Evolutionary conservation across 1,140 invertebrate genomes (phyloP).

Genomic region (Pectinophora gossypiella): DNA sequence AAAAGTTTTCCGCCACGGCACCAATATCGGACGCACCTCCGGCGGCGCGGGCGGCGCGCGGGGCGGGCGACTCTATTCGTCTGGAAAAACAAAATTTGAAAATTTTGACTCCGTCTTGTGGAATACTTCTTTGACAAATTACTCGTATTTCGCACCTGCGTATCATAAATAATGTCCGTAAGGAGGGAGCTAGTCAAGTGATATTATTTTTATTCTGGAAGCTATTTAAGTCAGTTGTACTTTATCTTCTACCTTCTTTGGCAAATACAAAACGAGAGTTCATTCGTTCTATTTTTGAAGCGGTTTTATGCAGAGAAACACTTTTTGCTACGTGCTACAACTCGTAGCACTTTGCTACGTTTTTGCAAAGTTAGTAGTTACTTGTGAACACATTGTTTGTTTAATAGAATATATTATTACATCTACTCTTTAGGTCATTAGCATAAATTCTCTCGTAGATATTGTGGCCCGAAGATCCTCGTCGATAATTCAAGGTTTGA

Average conservation of each 20-base stretch:
- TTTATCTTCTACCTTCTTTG: neutral
- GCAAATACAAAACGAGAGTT: too few species aligned
- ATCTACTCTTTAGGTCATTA: too few species aligned
- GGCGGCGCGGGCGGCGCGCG: neutral
- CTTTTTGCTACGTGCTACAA: too few species aligned
- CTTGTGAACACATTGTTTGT: too few species aligned
- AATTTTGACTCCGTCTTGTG: neutral
- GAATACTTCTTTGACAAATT: neutral
- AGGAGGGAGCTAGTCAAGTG: neutral
- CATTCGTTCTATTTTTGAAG: too few species aligned
- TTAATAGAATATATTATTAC: too few species aligned
- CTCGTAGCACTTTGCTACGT: too few species aligned
- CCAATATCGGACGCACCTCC: conserved; percentile 1
- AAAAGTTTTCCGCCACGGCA: conserved; percentile 9
- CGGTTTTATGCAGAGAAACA: too few species aligned
- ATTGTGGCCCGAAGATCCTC: conserved; percentile 40
- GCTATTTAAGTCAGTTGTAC: neutral
- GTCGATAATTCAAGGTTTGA: conserved; percentile 60
- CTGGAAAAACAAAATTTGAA: neutral
- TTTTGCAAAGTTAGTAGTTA: too few species aligned
- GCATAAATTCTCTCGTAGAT: conserved; percentile 51
- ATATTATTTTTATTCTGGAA: neutral
- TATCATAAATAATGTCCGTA: neutral
- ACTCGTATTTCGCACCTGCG: neutral
- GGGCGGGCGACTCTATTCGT: neutral